These are phyloP conservation scores for Poeciliopsis paucimaculata DNA, from an alignment of 2,797 vertebrate species.

Conservation along the genomic window DNA sequence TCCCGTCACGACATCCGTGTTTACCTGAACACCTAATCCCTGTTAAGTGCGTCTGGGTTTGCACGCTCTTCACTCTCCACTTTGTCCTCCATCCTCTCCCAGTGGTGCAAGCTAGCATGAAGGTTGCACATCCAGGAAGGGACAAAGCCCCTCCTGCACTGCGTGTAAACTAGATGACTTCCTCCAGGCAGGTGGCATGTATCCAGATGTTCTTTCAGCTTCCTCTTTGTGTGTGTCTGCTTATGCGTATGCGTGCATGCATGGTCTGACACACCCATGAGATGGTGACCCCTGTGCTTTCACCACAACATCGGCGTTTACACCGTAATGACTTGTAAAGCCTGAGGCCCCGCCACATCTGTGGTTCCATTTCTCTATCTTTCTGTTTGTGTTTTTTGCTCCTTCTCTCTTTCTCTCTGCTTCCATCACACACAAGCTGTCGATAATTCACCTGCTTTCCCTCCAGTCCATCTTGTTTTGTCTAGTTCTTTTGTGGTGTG, in stretches of 20 bases:
- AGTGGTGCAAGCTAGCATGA: slow-evolving; percentile 74
- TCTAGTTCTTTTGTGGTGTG: slow-evolving; percentile 19
- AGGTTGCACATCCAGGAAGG: slow-evolving; percentile 79
- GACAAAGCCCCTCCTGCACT: slow-evolving; percentile 65
- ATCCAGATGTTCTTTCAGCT: slow-evolving; percentile 81
- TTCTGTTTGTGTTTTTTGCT: slow-evolving; percentile 28
- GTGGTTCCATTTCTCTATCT: slow-evolving; percentile 74
- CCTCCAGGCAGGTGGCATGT: slow-evolving; percentile 80
- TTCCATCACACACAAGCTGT: slow-evolving; percentile 34
- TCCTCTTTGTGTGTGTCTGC: slow-evolving; percentile 58
- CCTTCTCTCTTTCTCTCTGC: slow-evolving; percentile 45
- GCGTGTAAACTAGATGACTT: slow-evolving; percentile 82
- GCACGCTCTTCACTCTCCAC: slow-evolving; percentile 78
- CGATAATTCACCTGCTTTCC: slow-evolving; percentile 31
- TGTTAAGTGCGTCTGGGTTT: slow-evolving; percentile 76
- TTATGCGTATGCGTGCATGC: slow-evolving; percentile 59
- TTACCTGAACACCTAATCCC: slow-evolving; percentile 78
- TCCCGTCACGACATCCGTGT: slow-evolving; percentile 74
- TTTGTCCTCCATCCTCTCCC: slow-evolving; percentile 72
- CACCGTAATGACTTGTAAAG: slow-evolving; percentile 84
- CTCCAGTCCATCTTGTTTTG: slow-evolving; percentile 65
- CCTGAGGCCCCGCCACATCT: slow-evolving; percentile 82
- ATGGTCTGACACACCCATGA: slow-evolving; percentile 65
- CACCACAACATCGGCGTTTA: slow-evolving; percentile 78
- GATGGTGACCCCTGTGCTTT: slow-evolving; percentile 71